These are phyloP conservation scores for Ostrea edulis DNA, from an alignment of 1,140 invertebrate species.

Conservation along the genomic window DNA sequence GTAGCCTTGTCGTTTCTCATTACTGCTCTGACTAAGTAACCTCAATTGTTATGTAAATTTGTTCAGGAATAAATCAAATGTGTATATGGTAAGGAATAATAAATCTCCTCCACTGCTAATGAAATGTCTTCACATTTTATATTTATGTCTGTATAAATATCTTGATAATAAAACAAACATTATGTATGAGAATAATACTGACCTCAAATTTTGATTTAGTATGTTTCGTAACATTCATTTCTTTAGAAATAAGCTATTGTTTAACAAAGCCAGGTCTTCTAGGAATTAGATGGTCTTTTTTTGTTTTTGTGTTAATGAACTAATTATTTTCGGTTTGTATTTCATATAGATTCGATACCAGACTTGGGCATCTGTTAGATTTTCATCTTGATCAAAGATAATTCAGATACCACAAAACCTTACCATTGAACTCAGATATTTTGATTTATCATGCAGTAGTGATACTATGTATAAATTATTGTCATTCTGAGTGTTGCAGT, in stretches of 20 bases:
- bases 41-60: background rate
- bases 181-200: conserved; percentile 17
- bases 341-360: too few species aligned
- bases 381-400: too few species aligned
- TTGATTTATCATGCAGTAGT: too few species aligned
- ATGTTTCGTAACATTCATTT: background rate
- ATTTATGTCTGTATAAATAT: conserved; percentile 23
- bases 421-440: too few species aligned
- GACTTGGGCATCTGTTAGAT: too few species aligned
- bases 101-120: background rate
- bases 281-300: too few species aligned
- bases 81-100: background rate
- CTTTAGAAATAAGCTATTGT: background rate
- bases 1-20: conserved; percentile 18
- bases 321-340: too few species aligned
- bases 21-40: background rate
- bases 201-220: background rate
- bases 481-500: too few species aligned
- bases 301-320: too few species aligned
- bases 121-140: conserved; percentile 13
- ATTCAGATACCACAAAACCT: too few species aligned
- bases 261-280: background rate
- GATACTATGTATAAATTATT: too few species aligned
- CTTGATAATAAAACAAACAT: conserved; percentile 36
- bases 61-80: conserved; percentile 1